phyloP scores from a whole-genome alignment of 2,797 vertebrate species.

The Onychomys torridus region DNA sequence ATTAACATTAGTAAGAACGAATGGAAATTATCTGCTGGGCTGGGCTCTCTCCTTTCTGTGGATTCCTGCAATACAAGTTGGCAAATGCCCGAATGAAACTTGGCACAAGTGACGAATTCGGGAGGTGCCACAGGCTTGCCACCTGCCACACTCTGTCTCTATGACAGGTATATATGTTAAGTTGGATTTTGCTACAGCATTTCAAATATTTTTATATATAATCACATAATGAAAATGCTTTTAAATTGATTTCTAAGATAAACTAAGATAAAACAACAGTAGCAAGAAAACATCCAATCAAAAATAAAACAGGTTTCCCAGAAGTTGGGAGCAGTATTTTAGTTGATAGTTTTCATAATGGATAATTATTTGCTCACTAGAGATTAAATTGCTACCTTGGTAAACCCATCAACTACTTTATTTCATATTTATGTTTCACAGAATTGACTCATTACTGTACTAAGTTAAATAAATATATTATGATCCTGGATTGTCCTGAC shows the following conservation, averaged over 20 bases:
- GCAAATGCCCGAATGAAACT: slow-evolving; percentile 16
- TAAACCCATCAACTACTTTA: not conserved
- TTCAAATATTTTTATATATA: not conserved
- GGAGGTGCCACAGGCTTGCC: not conserved
- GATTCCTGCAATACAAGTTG: not conserved
- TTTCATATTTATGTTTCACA: slow-evolving; percentile 18
- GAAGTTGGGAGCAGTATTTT: not conserved
- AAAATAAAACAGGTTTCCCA: not conserved
- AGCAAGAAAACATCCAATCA: not conserved
- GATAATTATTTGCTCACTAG: not conserved
- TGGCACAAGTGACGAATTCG: not conserved
- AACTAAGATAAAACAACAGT: slow-evolving; percentile 27
- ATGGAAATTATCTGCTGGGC: not conserved
- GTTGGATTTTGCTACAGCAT: not conserved
- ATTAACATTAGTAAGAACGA: not conserved
- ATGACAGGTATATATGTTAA: not conserved
- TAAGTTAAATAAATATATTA: slow-evolving; percentile 17
- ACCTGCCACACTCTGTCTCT: too few species aligned
- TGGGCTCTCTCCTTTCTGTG: not conserved
- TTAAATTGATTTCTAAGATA: not conserved
- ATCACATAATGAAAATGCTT: not conserved
- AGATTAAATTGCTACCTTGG: not conserved
- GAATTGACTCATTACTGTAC: not conserved
- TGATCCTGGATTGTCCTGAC: not conserved
- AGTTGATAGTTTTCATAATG: not conserved